Evolutionary conservation across 2,797 vertebrate genomes (phyloP), one percentile per base, ranked within the genome.

Genomic region (Cygnus olor): DNA sequence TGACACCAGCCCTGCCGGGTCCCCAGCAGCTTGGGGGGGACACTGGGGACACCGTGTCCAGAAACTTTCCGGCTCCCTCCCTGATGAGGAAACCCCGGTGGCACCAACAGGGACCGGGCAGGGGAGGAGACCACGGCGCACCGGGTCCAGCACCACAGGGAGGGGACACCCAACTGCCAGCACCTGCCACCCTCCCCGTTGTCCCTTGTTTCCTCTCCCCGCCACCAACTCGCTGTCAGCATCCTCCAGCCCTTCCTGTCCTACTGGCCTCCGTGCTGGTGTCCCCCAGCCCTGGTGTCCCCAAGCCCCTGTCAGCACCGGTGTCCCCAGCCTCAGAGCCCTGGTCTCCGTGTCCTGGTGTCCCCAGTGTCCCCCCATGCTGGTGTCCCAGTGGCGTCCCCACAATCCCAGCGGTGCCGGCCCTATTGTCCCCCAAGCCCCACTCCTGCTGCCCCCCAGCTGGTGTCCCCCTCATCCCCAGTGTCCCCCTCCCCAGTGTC

Each of bases 261-360:
- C 57, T 53, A 0, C 42, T 2, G n/a, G 24, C 21, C n/a, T 28
- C 73, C 4, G 14, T 3, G 22, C 27, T 5, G 1, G 16, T 19
- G 47, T 45, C 40, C 42, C 15, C 19, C 54, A 16, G 30, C 10
- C 9, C 34, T 30, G 2, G 11, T 2, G 45, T 22, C 45, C 34
- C 22, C 79, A 42, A 40, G 28, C 63, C 16, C 34, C 60, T 4
- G 24, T 28, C 25, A 36, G 30, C 34, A 16, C 47, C 10, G 51
- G 5, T 17, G 11, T 12, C 53, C 30, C 6, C 77, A 16, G 27
- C 9, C 54, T 56, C 30, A 56, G 17, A 58, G 19, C 56, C 11
- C 32, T 58, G 56, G 3, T 49, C 19, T 2, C 12, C 9, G 24
- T 5, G 16, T 9, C 8, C 45, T 21, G 17, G 8, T 24, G 63